Percentiles rank a stretch among this genome's conserved stretches.
These are phyloP conservation scores for Armadillidium nasatum DNA, from an alignment of 1,140 invertebrate species.

Conservation along the genomic window DNA sequence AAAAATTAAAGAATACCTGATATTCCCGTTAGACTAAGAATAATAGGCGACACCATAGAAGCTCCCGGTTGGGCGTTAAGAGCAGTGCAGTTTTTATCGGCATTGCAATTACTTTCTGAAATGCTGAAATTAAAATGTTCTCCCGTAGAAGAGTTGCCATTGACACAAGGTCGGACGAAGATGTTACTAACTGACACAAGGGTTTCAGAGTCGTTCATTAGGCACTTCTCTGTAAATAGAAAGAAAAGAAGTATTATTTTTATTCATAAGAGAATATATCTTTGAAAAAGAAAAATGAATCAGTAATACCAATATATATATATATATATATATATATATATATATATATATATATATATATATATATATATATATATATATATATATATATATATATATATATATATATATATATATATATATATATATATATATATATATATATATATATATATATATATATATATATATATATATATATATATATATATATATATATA, in stretches of 20 bases:
- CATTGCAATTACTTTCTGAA: constrained; percentile 21
- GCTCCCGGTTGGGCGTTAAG: constrained; percentile 31
- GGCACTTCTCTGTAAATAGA: not conserved
- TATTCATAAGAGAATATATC: not conserved
- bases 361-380: not conserved
- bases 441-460: not conserved
- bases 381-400: constrained; percentile 6
- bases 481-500: no score
- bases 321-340: not conserved
- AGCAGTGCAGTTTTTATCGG: constrained; percentile 30
- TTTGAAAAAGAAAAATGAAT: not conserved
- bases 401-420: constrained; percentile 6
- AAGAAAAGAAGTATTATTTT: not conserved
- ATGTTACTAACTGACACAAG: not conserved
- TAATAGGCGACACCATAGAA: constrained; percentile 37
- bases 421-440: not conserved
- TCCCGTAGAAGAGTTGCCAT: not conserved
- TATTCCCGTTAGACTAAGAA: constrained; percentile 37
- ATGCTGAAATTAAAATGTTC: not conserved
- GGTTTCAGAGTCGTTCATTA: not conserved
- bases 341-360: not conserved
- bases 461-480: no score
- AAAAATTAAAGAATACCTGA: constrained; percentile 19
- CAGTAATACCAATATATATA: not conserved
- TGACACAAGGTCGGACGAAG: not conserved